Conservation (phyloP, 2,113 vertebrate species). For the Oreochromis tanganicae region DNA sequence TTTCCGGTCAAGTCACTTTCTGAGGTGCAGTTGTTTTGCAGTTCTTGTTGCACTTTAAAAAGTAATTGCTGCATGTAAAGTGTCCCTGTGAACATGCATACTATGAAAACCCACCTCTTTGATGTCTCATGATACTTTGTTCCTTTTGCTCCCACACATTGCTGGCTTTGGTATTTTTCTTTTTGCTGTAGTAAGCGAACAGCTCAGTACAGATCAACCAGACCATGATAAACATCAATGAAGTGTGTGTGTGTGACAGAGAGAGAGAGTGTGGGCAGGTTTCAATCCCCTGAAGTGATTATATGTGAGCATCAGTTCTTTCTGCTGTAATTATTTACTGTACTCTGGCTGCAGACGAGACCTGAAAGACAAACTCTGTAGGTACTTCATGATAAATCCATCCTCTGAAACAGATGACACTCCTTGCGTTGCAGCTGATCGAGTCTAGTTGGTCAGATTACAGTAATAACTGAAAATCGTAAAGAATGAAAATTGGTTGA, state of each 20-base stretch:
- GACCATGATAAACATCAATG: slow-evolving; percentile 38
- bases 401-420: neutral
- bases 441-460: neutral
- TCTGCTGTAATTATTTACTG: slow-evolving; percentile 19
- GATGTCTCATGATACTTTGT: slow-evolving; percentile 10
- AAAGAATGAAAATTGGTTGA: neutral
- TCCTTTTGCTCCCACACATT: slow-evolving; percentile 11
- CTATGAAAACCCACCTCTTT: neutral
- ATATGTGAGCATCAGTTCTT: neutral
- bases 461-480: neutral
- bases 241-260: neutral
- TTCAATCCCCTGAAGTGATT: slow-evolving; percentile 11
- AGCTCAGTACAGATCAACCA: slow-evolving; percentile 20
- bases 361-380: neutral
- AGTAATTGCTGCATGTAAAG: neutral
- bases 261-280: neutral
- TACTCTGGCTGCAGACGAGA: neutral
- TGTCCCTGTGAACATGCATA: neutral
- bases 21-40: neutral
- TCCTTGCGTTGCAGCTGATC: neutral
- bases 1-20: neutral
- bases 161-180: slow-evolving; percentile 30
- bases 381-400: neutral
- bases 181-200: slow-evolving; percentile 30
- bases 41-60: neutral